Conservation (phyloP, 2,797 vertebrate species). For the Vultur gryphus region DNA sequence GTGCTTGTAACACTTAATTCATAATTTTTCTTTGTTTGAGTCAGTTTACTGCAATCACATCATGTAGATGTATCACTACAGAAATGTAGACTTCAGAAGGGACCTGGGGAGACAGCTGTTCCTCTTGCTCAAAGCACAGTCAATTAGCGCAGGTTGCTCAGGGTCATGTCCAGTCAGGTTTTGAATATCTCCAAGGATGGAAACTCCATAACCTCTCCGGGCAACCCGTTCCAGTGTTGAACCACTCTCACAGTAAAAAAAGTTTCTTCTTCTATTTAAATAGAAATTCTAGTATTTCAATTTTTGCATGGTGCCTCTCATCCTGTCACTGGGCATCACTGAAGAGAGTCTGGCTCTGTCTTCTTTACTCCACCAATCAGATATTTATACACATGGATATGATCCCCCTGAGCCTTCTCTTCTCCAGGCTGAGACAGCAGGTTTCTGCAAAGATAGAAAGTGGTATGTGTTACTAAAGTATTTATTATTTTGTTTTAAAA, state of each 20-base stretch:
- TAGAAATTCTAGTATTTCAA: neutral
- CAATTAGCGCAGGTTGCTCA: neutral
- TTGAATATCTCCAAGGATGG: neutral
- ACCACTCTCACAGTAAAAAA: neutral
- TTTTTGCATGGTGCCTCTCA: neutral
- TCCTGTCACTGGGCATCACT: neutral
- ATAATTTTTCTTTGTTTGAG: slow-evolving; percentile 14
- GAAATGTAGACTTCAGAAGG: neutral
- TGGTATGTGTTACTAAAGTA: neutral
- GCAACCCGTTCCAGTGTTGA: neutral
- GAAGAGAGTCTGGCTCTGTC: neutral
- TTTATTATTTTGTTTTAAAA: neutral
- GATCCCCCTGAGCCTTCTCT: neutral
- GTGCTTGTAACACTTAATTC: neutral
- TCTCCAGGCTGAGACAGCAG: neutral
- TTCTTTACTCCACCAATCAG: neutral
- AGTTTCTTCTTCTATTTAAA: neutral
- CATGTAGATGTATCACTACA: neutral
- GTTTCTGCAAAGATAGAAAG: neutral
- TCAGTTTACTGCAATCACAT: neutral
- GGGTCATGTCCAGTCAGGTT: neutral
- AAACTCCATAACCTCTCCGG: neutral
- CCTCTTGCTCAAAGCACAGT: neutral
- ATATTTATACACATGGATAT: neutral
- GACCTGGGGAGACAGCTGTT: neutral